Evolutionary conservation across 2,797 vertebrate genomes (phyloP), one percentile per base, ranked within the genome.

Genomic region (Pangasius macronema): DNA sequence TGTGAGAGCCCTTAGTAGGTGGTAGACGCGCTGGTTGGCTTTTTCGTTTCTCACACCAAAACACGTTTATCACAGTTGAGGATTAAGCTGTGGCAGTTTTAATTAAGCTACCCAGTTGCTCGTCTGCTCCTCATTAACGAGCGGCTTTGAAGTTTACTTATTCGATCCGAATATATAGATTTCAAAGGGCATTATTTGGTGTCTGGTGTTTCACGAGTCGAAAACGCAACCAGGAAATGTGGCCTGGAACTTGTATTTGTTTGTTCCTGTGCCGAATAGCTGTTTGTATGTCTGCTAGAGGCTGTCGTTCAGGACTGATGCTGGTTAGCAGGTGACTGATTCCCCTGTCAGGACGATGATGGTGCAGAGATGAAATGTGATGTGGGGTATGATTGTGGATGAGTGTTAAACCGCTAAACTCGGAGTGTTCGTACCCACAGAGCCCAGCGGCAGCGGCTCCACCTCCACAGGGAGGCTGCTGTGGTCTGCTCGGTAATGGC

Each of bases 51-150:
- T 87, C 61, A 70, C 86, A 85, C 67, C 82, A 63, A 89, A 91
- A 89, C 90, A 90, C 83, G 30, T 90, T 88, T 87, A 86, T 91
- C 88, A 83, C 88, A 85, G 83, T 90, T 39, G 85, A 89, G 88
- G 89, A 90, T 90, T 90, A 91, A 89, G 89, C 89, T 86, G 91
- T 91, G 85, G 90, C 91, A 90, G 85, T 90, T 89, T 91, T 90
- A 91, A 91, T 90, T 88, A 91, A 88, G 85, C 85, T 86, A 77
- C 91, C 86, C 79, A 82, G 79, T 82, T 61, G 79, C 57, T 88
- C 83, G 88, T 91, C 91, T 91, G 91, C 91, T 90, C 88, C 88
- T 92, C 89, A 90, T 92, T 92, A 91, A 91, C 85, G 82, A 91
- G 82, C 63, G 68, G 46, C 91, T 91, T 92, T 90, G 90, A 91